A percentile compares a stretch with the other conserved stretches of the same genome.
These are phyloP conservation scores for Yponomeuta cagnagella DNA, from an alignment of 2,888 invertebrate genomes.

Conservation along the genomic window DNA sequence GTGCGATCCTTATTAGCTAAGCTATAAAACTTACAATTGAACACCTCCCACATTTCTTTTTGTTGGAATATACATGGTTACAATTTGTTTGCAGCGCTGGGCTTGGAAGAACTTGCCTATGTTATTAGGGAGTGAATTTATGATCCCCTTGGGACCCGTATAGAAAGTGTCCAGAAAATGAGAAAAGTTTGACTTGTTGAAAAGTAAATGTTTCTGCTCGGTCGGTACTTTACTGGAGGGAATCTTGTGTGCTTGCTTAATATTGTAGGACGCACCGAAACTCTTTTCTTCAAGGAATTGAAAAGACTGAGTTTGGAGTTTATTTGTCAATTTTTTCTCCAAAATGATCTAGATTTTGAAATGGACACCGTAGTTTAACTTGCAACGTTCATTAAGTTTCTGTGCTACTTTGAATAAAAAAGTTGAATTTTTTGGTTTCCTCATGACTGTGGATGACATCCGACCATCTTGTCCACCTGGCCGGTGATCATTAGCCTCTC, in stretches of 20 bases:
- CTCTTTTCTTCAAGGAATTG: not conserved
- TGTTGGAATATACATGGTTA: constrained; percentile 4
- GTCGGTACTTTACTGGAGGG: not conserved
- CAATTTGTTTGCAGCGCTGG: not conserved
- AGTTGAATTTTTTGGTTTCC: no score
- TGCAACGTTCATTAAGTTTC: no score
- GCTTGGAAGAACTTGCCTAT: not conserved
- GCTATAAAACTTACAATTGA: not conserved
- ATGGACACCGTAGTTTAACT: no score
- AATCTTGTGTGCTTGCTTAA: not conserved
- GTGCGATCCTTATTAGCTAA: constrained; percentile 12
- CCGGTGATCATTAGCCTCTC: no score
- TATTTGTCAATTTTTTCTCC: no score
- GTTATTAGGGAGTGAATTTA: constrained; percentile 4
- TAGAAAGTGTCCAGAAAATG: constrained; percentile 7
- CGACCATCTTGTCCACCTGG: no score
- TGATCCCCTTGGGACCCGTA: not conserved
- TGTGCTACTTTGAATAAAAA: no score
- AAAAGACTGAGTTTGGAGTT: no score
- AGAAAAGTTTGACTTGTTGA: not conserved
- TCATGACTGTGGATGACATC: no score
- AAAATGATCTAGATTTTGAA: no score
- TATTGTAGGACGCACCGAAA: not conserved
- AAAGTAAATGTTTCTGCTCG: not conserved
- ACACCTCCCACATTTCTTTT: not conserved